These are phyloP conservation scores for Halichoeres trimaculatus DNA, from an alignment of 2,113 vertebrate species.

Conservation along the genomic window DNA sequence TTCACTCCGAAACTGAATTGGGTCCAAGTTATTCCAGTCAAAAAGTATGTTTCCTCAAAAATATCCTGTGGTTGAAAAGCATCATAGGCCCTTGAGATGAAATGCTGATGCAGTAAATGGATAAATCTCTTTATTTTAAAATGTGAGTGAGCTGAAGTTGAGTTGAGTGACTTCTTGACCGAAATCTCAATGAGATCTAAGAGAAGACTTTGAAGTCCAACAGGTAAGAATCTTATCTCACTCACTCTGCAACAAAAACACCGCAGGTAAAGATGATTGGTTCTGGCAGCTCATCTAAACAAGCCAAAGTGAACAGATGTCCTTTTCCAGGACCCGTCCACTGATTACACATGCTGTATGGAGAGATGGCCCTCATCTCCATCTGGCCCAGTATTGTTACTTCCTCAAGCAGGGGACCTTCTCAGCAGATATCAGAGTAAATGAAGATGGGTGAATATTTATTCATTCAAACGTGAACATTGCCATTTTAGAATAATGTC, in stretches of 20 bases:
- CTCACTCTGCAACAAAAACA: neutral
- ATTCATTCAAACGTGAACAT: neutral
- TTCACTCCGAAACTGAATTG: too few species aligned
- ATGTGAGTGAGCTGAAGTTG: too few species aligned
- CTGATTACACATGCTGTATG: constrained; percentile 13
- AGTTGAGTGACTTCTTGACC: neutral
- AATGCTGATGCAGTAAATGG: too few species aligned
- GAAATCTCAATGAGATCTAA: too few species aligned
- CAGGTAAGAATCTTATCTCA: too few species aligned
- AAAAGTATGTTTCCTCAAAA: too few species aligned
- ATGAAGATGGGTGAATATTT: neutral
- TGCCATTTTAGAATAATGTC: neutral
- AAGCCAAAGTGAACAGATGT: constrained; percentile 11
- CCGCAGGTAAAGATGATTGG: constrained; percentile 1
- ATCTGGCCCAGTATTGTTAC: neutral
- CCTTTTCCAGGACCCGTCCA: neutral
- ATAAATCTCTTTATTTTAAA: too few species aligned
- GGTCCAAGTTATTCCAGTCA: too few species aligned
- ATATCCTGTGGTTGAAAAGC: too few species aligned
- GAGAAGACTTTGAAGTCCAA: too few species aligned
- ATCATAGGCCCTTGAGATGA: too few species aligned
- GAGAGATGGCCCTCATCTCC: neutral
- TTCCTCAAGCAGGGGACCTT: neutral
- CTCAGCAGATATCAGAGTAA: neutral
- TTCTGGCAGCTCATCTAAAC: constrained; percentile 1